phyloP scores from a whole-genome alignment of 2,888 invertebrate species.

The Morinoia aosen region DNA sequence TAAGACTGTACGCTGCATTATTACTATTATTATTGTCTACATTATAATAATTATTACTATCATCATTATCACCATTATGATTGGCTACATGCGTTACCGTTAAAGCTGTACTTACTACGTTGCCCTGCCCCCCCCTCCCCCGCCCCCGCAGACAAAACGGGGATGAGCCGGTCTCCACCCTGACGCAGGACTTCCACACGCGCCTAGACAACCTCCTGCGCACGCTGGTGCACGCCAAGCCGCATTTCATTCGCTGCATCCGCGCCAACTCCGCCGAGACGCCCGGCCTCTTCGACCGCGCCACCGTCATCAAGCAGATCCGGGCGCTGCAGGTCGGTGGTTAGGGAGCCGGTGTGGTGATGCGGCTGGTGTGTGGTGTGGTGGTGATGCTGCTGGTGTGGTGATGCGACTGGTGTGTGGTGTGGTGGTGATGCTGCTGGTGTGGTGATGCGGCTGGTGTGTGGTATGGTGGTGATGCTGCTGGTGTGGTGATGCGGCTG shows the following conservation, averaged over 20 bases:
- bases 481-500: too few species aligned
- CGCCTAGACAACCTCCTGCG: conserved; percentile 91
- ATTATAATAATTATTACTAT: too few species aligned
- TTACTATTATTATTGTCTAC: too few species aligned
- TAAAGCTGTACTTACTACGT: too few species aligned
- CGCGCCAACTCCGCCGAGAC: conserved; percentile 88
- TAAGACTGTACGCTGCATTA: too few species aligned
- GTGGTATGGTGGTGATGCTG: too few species aligned
- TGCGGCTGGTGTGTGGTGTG: neutral
- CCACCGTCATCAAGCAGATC: conserved; percentile 88
- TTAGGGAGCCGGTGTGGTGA: neutral
- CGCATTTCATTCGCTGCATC: conserved; percentile 94
- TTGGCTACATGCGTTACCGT: too few species aligned
- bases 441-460: too few species aligned
- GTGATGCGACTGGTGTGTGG: neutral
- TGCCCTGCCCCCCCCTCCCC: too few species aligned
- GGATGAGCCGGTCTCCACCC: conserved; percentile 87
- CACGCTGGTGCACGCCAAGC: conserved; percentile 91
- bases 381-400: too few species aligned
- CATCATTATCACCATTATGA: too few species aligned
- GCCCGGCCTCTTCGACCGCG: conserved; percentile 86
- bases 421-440: too few species aligned
- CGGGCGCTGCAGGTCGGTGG: conserved; percentile 79
- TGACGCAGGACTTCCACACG: conserved; percentile 96
- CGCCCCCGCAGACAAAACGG: conserved; percentile 77